These are phyloP conservation scores for Clarias laeviceps DNA, from an alignment of 2,797 vertebrate genomes.

Conservation along the genomic window DNA sequence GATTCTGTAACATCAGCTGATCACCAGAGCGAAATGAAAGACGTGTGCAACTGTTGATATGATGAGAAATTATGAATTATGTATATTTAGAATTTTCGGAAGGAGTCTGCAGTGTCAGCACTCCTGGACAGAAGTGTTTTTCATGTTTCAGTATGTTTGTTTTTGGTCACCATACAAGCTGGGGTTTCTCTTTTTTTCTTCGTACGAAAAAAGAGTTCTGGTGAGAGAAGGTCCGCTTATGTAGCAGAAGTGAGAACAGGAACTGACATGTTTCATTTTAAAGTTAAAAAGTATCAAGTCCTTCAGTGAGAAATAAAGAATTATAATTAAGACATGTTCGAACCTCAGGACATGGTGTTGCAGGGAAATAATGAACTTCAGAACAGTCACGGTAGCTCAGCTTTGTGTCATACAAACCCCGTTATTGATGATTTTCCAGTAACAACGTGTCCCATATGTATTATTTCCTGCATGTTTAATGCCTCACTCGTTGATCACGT, in stretches of 20 bases:
- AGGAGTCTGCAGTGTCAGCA: not conserved
- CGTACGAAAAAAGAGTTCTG: not conserved
- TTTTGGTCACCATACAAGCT: not conserved
- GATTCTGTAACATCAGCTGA: not conserved
- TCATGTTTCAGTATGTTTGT: too few relatives aligned
- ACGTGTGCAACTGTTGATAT: not conserved
- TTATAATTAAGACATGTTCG: not conserved
- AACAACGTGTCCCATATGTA: not conserved
- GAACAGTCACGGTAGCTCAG: not conserved
- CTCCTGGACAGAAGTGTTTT: not conserved
- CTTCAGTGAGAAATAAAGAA: not conserved
- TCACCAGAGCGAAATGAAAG: not conserved
- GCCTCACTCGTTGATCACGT: not conserved
- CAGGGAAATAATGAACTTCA: not conserved
- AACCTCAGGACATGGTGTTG: not conserved
- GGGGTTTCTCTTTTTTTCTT: not conserved
- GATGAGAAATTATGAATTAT: not conserved
- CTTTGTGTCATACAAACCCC: too few relatives aligned
- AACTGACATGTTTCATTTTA: not conserved
- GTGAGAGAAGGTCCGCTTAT: not conserved
- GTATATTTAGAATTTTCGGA: not conserved
- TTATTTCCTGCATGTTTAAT: not conserved
- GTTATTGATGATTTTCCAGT: not conserved
- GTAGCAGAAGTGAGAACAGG: not conserved
- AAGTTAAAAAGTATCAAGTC: not conserved